A percentile compares a stretch with the other conserved stretches of the same genome.
phyloP scores from a whole-genome alignment of 2,797 vertebrate genomes.

The Podarcis lilfordi region DNA sequence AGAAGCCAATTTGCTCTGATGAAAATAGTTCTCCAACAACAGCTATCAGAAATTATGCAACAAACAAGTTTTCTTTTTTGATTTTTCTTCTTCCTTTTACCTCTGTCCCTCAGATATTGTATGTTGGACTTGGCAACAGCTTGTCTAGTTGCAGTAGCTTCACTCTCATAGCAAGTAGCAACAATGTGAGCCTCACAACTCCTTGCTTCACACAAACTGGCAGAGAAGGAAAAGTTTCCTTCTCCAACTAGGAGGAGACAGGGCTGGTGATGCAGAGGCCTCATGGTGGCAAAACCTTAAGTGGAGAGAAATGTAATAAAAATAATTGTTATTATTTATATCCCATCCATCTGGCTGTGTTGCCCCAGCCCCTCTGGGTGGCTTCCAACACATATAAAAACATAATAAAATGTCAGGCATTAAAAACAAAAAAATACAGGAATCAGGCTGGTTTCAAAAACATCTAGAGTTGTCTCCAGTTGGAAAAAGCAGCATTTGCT shows the following conservation, averaged over 20 bases:
- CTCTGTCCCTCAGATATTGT: slow-evolving; percentile 79
- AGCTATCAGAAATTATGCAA: not conserved
- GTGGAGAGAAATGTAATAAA: not conserved
- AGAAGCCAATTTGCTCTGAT: not conserved
- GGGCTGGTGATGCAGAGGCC: not conserved
- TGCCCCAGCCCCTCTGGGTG: no score
- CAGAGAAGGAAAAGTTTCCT: slow-evolving; percentile 95
- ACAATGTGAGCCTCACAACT: slow-evolving; percentile 71
- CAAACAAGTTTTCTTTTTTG: not conserved
- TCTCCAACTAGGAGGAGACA: slow-evolving; percentile 89
- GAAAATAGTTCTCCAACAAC: not conserved
- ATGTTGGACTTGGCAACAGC: slow-evolving; percentile 77
- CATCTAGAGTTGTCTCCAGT: not conserved
- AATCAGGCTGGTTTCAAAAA: not conserved
- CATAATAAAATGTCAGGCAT: no score
- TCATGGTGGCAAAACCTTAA: slow-evolving; percentile 42
- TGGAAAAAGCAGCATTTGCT: not conserved
- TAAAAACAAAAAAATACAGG: no score
- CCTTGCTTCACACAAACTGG: slow-evolving; percentile 71
- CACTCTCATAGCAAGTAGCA: slow-evolving; percentile 86
- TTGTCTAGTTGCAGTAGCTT: slow-evolving; percentile 73
- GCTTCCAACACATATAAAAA: no score
- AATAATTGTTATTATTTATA: no score
- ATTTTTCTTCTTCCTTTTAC: slow-evolving; percentile 65
- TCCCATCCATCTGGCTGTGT: no score